These are phyloP conservation scores for Diorhabda carinulata DNA, from an alignment of 1,140 invertebrate genomes.

Conservation along the genomic window DNA sequence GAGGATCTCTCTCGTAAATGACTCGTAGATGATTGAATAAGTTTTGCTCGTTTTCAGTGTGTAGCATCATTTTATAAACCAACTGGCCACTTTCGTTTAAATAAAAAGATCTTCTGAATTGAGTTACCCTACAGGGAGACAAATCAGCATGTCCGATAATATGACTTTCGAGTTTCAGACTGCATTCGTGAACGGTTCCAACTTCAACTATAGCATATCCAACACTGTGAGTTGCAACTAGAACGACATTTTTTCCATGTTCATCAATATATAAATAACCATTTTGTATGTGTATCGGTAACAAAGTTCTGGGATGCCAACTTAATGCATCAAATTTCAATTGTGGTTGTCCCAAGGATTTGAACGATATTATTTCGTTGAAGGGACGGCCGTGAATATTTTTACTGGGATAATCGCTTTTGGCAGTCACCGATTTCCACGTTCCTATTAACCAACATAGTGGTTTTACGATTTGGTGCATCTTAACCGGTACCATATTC, in stretches of 20 bases:
- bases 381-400: not conserved
- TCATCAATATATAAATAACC: constrained; percentile 1
- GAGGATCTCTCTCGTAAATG: not conserved
- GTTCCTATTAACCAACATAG: not conserved
- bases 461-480: not conserved
- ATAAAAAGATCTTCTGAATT: not conserved
- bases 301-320: not conserved
- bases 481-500: not conserved
- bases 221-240: not conserved
- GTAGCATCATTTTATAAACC: not conserved
- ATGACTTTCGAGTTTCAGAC: not conserved
- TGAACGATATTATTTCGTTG: not conserved
- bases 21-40: not conserved
- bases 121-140: not conserved
- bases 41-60: not conserved
- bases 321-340: not conserved
- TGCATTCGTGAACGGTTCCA: not conserved
- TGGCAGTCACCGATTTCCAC: not conserved
- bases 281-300: not conserved
- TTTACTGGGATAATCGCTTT: not conserved
- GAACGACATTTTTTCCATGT: not conserved
- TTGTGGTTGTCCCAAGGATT: not conserved
- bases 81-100: not conserved
- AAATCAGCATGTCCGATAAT: not conserved
- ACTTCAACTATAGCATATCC: not conserved